A percentile compares a stretch with the other conserved stretches of the same genome.
phyloP scores from a whole-genome alignment of 1,140 invertebrate genomes.

The Trigoniulus corallinus region DNA sequence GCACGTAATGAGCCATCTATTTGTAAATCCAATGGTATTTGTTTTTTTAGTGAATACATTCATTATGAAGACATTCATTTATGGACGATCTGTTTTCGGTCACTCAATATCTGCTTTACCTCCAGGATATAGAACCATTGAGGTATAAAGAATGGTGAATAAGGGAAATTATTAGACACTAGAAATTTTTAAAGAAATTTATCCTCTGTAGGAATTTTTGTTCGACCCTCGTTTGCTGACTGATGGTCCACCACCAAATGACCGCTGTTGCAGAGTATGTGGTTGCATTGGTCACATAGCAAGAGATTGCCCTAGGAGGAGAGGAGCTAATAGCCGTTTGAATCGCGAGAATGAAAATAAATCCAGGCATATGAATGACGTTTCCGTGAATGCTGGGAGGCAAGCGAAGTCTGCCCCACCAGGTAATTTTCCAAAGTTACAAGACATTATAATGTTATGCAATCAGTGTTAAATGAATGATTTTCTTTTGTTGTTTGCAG shows the following conservation, averaged over 20 bases:
- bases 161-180: background rate
- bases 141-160: background rate
- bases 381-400: no score
- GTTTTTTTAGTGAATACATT: constrained; percentile 34
- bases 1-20: background rate
- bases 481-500: no score
- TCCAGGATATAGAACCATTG: background rate
- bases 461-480: no score
- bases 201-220: constrained; percentile 29
- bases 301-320: constrained; percentile 28
- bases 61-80: constrained; percentile 34
- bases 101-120: constrained; percentile 13
- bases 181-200: background rate
- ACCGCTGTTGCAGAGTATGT: constrained; percentile 37
- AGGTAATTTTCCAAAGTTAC: no score
- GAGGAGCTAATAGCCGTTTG: no score
- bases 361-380: no score
- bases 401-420: no score
- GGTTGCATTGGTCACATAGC: constrained; percentile 40
- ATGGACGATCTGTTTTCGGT: constrained; percentile 29
- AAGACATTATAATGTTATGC: no score
- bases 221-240: constrained; percentile 28
- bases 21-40: background rate
- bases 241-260: constrained; percentile 33
- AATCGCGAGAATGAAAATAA: no score